Percentiles rank a stretch among this genome's conserved stretches.
phyloP scores from a whole-genome alignment of 2,797 vertebrate genomes.

The Discoglossus pictus region DNA sequence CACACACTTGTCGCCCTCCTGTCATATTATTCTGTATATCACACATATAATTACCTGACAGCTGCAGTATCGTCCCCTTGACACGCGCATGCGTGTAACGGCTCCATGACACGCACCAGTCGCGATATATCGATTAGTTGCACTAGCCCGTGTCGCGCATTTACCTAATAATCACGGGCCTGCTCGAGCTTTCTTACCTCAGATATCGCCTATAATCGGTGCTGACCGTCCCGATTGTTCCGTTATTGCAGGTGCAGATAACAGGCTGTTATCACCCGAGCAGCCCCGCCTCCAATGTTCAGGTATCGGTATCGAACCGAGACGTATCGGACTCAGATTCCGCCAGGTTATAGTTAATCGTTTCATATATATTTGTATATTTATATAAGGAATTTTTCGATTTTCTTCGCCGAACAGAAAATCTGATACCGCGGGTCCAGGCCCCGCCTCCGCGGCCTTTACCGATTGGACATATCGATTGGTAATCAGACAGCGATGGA shows the following conservation, averaged over 20 bases:
- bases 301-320: conserved; percentile 32
- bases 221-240: conserved; percentile 14
- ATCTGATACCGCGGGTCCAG: conserved; percentile 27
- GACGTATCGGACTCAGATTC: neutral
- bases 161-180: neutral
- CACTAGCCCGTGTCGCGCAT: neutral
- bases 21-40: no score
- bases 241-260: neutral
- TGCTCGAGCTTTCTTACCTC: neutral
- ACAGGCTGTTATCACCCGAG: neutral
- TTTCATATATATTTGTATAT: neutral
- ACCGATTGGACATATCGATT: conserved; percentile 52
- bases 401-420: conserved; percentile 9
- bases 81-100: no score
- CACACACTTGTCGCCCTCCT: no score
- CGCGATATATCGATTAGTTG: conserved; percentile 36
- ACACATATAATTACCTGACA: no score
- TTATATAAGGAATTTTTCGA: conserved; percentile 28
- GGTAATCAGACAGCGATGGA: conserved; percentile 32
- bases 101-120: no score
- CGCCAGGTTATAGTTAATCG: neutral
- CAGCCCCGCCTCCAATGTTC: neutral
- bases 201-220: conserved; percentile 37
- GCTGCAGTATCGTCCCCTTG: no score
- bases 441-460: conserved; percentile 46